Evolutionary conservation across 2,888 invertebrate genomes (phyloP).

Genomic region (Phortica magna): DNA sequence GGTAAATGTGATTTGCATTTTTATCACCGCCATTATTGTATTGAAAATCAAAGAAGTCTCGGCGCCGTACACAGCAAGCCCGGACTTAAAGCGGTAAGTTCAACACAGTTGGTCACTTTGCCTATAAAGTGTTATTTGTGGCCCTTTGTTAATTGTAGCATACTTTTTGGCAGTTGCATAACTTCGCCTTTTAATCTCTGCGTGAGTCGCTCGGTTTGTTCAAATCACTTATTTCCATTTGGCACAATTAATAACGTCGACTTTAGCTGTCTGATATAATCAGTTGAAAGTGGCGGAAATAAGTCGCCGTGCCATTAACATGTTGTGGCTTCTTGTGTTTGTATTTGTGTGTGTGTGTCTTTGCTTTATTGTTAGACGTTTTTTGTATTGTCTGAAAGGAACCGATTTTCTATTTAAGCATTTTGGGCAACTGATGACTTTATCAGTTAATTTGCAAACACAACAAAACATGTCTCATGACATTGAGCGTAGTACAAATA

Average conservation of each 20-base stretch:
- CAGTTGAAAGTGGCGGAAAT: background rate
- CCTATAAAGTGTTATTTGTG: background rate
- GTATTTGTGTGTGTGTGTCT: background rate
- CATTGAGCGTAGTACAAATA: no score
- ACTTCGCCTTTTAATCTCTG: background rate
- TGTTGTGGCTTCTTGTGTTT: background rate
- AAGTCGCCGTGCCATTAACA: background rate
- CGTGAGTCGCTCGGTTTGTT: background rate
- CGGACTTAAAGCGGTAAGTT: constrained; percentile 82
- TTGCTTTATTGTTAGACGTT: no score
- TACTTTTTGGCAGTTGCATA: background rate
- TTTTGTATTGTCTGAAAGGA: background rate
- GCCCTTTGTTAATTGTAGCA: background rate
- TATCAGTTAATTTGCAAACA: no score
- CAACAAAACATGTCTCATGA: no score
- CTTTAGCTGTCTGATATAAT: constrained; percentile 17
- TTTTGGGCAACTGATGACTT: no score
- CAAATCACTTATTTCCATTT: background rate
- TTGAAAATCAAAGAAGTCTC: constrained; percentile 91
- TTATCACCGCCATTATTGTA: constrained; percentile 88
- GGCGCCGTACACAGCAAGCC: constrained; percentile 87
- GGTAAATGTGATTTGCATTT: constrained; percentile 90
- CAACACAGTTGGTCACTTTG: background rate
- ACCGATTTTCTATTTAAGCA: background rate
- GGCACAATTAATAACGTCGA: constrained; percentile 7